Percentiles rank a stretch among this genome's conserved stretches.
phyloP scores from a whole-genome alignment of 1,140 invertebrate species.

The Phymastichus coffea region DNA sequence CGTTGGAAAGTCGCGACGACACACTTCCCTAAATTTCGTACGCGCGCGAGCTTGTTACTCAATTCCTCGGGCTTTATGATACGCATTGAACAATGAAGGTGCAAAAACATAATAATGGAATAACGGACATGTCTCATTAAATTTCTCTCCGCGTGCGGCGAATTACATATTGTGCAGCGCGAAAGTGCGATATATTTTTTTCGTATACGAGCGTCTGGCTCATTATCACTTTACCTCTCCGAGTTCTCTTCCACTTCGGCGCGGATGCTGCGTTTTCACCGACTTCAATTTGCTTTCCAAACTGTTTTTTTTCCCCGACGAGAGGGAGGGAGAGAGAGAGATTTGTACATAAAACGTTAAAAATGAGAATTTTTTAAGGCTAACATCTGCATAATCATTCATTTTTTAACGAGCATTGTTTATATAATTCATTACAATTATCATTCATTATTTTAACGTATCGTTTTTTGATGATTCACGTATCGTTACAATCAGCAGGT shows the following conservation, averaged over 20 bases:
- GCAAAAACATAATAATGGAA: too few species aligned
- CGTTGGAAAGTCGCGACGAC: conserved; percentile 39
- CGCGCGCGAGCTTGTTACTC: background rate
- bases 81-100: too few species aligned
- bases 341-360: conserved; percentile 1
- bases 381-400: conserved; percentile 18
- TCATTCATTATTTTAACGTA: background rate
- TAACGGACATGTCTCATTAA: too few species aligned
- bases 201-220: too few species aligned
- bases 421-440: conserved; percentile 7
- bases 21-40: conserved; percentile 45
- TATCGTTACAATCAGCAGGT: too few species aligned
- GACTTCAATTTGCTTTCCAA: background rate
- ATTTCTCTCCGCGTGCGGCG: background rate
- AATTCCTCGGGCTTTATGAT: too few species aligned
- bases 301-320: conserved; percentile 17
- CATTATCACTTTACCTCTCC: too few species aligned
- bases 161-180: background rate
- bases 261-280: too few species aligned
- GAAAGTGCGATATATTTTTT: too few species aligned
- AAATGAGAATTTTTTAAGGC: background rate
- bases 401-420: conserved; percentile 1
- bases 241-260: too few species aligned
- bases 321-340: too few species aligned
- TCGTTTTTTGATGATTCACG: too few species aligned